A percentile compares a stretch with the other conserved stretches of the same genome.
These are phyloP conservation scores for Chionomys nivalis DNA, from an alignment of 2,113 vertebrate genomes.

Conservation along the genomic window DNA sequence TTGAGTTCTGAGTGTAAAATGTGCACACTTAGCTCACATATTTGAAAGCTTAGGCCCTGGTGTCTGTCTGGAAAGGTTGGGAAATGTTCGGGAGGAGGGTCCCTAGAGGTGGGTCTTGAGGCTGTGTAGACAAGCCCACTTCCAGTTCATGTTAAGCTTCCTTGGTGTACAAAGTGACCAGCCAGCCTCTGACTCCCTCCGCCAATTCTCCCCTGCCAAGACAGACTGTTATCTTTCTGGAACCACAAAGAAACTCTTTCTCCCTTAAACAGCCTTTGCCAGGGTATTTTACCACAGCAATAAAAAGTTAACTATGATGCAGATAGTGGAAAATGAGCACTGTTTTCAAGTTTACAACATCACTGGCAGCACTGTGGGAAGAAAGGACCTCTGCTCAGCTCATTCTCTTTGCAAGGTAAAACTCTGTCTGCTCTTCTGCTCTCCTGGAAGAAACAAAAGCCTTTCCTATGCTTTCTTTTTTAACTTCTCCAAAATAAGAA, in stretches of 20 bases:
- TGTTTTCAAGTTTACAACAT: neutral
- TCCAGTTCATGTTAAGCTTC: neutral
- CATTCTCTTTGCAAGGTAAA: neutral
- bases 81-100: neutral
- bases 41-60: neutral
- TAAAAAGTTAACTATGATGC: neutral
- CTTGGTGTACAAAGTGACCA: neutral
- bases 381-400: neutral
- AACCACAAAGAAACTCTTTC: neutral
- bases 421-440: neutral
- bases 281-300: too few relatives aligned
- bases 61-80: neutral
- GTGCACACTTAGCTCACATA: neutral
- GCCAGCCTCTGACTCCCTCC: neutral
- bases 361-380: neutral
- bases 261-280: neutral
- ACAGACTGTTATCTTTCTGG: neutral
- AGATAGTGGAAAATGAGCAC: neutral
- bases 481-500: constrained; percentile 35
- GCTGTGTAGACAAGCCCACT: neutral
- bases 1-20: neutral
- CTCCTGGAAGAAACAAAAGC: neutral
- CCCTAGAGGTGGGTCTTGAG: neutral
- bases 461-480: neutral
- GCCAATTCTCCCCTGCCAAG: neutral